A percentile compares a stretch with the other conserved stretches of the same genome.
Conservation (phyloP, 2,888 invertebrate genomes). For the Xylota segnis region DNA sequence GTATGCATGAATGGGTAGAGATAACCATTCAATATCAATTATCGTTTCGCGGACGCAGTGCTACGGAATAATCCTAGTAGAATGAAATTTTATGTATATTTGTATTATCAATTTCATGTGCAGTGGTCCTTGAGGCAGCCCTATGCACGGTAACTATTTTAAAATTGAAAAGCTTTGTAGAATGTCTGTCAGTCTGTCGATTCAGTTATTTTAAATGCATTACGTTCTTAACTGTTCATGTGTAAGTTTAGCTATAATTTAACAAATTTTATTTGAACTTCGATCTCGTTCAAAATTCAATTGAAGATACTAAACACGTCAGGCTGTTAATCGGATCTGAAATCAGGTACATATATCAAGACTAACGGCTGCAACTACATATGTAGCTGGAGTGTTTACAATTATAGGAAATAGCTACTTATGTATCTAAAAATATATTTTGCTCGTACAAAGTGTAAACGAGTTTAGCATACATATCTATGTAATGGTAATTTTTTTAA, state of each 20-base stretch:
- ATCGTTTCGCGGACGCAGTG: conserved; percentile 64
- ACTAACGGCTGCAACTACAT: no score
- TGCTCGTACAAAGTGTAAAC: no score
- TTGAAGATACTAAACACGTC: no score
- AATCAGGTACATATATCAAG: no score
- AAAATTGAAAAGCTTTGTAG: neutral
- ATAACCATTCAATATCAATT: conserved; percentile 63
- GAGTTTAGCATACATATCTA: no score
- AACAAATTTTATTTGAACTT: no score
- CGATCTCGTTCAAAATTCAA: no score
- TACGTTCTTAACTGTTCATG: conserved; percentile 52
- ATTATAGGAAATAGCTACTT: no score
- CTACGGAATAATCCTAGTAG: conserved; percentile 61
- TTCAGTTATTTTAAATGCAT: conserved; percentile 33
- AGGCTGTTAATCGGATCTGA: no score
- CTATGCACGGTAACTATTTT: conserved; percentile 9
- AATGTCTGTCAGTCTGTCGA: conserved; percentile 6
- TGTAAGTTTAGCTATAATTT: conserved; percentile 5
- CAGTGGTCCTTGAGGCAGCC: conserved; percentile 29
- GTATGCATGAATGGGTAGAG: neutral
- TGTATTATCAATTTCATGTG: conserved; percentile 46
- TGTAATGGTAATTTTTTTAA: no score
- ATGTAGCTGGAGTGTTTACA: no score
- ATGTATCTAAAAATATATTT: no score
- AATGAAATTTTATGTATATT: conserved; percentile 41